A percentile compares a stretch with the other conserved stretches of the same genome.
phyloP scores from a whole-genome alignment of 2,888 invertebrate species.

The Drosophila sordidapex region DNA sequence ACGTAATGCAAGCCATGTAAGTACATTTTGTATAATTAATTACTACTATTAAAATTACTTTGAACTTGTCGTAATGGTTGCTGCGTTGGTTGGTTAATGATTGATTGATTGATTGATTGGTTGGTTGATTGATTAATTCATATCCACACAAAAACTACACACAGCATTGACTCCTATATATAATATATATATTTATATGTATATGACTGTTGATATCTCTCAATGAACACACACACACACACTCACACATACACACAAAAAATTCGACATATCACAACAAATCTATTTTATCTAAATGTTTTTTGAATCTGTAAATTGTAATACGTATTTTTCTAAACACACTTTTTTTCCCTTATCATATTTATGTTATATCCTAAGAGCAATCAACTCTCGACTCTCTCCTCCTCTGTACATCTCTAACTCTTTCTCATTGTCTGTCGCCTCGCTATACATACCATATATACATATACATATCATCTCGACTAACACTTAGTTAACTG shows the following conservation, averaged over 20 bases:
- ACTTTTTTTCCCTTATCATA: conserved; percentile 26
- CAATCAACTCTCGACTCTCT: conserved; percentile 1
- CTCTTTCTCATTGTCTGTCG: conserved; percentile 23
- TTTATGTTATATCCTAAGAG: conserved; percentile 26
- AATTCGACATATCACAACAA: conserved; percentile 3
- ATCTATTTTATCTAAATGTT: conserved; percentile 70
- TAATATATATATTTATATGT: conserved; percentile 45
- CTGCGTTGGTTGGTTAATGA: conserved; percentile 83
- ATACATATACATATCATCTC: conserved; percentile 11
- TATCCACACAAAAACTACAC: conserved; percentile 63
- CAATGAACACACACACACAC: conserved; percentile 23
- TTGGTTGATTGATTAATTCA: conserved; percentile 79
- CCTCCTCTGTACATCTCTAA: conserved; percentile 29
- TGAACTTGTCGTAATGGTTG: conserved; percentile 84
- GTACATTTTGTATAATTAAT: conserved; percentile 81
- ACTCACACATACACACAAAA: conserved; percentile 6
- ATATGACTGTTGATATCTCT: conserved; percentile 47
- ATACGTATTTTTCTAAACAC: conserved; percentile 36
- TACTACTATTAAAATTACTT: conserved; percentile 77
- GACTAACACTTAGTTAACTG: conserved; percentile 28
- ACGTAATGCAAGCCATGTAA: conserved; percentile 81
- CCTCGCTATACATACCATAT: conserved; percentile 46
- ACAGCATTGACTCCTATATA: conserved; percentile 50
- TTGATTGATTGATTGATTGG: conserved; percentile 78
- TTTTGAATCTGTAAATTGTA: conserved; percentile 69